Percentiles rank a stretch among this genome's conserved stretches.
phyloP scores from a whole-genome alignment of 1,140 invertebrate genomes.

The Dinoponera quadriceps region DNA sequence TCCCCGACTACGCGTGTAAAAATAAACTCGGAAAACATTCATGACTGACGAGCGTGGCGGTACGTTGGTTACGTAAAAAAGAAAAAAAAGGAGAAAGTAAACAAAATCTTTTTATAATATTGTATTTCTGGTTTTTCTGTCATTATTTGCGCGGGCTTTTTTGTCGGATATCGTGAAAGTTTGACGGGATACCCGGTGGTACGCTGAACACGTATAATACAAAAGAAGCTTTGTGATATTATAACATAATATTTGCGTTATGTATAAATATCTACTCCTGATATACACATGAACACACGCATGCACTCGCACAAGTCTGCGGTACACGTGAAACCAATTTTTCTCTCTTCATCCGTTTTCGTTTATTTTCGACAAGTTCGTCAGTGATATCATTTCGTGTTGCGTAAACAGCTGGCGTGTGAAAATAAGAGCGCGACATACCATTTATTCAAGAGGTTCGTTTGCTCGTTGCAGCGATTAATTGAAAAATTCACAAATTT shows the following conservation, averaged over 20 bases:
- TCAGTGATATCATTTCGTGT: not conserved
- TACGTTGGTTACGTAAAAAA: not conserved
- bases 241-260: slow-evolving; percentile 8
- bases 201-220: not conserved
- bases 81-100: no score
- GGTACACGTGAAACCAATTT: not conserved
- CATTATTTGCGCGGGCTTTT: slow-evolving; percentile 26
- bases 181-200: not conserved
- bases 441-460: no score
- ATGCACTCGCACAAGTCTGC: no score
- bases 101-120: slow-evolving; percentile 5
- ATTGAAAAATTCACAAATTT: no score
- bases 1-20: not conserved
- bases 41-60: not conserved
- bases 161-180: not conserved
- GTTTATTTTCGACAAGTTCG: not conserved
- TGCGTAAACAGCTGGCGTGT: not conserved
- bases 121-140: slow-evolving; percentile 17
- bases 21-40: slow-evolving; percentile 11
- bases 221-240: not conserved
- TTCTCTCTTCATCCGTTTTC: not conserved
- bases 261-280: not conserved
- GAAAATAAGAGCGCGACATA: no score
- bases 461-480: no score
- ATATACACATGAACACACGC: no score